Conservation (phyloP, 2,113 vertebrate genomes). For the Phyllostomus hastatus region DNA sequence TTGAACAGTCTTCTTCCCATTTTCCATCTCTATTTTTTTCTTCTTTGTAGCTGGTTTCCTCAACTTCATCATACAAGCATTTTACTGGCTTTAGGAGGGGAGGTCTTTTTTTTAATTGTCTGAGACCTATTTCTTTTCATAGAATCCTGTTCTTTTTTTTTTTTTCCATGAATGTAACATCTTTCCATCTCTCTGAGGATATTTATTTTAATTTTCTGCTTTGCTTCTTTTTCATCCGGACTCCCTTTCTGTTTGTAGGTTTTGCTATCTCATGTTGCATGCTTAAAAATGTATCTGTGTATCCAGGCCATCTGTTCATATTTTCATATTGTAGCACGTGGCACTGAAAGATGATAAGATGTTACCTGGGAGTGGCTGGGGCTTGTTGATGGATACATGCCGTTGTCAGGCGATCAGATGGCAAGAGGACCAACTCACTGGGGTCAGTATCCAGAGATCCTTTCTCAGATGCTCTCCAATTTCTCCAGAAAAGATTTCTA, state of each 20-base stretch:
- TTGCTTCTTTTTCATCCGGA: neutral
- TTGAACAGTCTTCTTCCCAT: neutral
- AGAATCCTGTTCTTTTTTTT: conserved; percentile 4
- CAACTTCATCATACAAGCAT: neutral
- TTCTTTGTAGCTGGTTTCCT: neutral
- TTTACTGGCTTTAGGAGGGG: neutral
- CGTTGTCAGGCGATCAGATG: neutral
- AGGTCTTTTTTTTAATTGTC: neutral
- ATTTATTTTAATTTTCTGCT: conserved; percentile 4
- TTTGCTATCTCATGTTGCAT: neutral
- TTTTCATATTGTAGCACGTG: neutral
- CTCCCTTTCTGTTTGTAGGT: neutral
- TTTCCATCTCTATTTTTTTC: neutral
- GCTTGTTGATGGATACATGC: neutral
- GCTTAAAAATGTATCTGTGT: neutral
- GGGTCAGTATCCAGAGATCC: neutral
- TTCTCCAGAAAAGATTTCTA: neutral
- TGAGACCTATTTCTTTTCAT: neutral
- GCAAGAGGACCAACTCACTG: neutral
- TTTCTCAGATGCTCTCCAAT: neutral
- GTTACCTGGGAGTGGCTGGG: neutral
- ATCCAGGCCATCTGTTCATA: neutral
- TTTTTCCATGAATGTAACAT: neutral
- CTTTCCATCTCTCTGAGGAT: neutral
- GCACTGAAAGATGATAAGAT: neutral